phyloP scores from a whole-genome alignment of 92 coral and sea anemone species.

The Pocillopora meandrina region DNA sequence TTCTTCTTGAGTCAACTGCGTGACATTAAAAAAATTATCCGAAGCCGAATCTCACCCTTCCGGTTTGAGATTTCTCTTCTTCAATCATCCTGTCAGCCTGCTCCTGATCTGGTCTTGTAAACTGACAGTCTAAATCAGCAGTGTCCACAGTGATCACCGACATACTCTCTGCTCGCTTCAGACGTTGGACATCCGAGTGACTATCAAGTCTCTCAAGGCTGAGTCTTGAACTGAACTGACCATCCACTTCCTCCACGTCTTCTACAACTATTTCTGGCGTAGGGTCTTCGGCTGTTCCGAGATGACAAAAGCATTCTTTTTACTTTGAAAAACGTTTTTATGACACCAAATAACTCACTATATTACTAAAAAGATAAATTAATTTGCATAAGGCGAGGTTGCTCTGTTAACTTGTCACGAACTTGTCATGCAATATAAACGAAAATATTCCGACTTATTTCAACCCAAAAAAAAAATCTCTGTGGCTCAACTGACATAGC shows the following conservation, averaged over 20 bases:
- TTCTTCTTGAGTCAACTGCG: too few species aligned
- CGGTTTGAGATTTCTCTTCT: conserved; percentile 83
- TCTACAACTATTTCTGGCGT: not conserved
- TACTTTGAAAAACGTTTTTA: too few species aligned
- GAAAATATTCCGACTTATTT: too few species aligned
- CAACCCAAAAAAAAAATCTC: too few species aligned
- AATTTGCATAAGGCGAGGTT: too few species aligned
- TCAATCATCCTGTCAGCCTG: conserved; percentile 65
- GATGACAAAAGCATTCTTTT: too few species aligned
- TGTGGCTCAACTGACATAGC: too few species aligned
- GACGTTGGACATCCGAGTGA: conserved; percentile 4
- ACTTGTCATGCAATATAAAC: too few species aligned
- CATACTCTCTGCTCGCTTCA: conserved; percentile 42
- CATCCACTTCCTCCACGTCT: conserved; percentile 19
- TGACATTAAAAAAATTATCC: not conserved
- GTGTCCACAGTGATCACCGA: conserved; percentile 46
- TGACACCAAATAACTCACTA: too few species aligned
- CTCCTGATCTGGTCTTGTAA: conserved; percentile 52
- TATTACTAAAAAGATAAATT: too few species aligned
- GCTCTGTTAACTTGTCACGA: too few species aligned
- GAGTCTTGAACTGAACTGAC: not conserved
- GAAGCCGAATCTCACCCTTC: conserved; percentile 49
- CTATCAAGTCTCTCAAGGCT: conserved; percentile 31
- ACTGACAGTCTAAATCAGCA: conserved; percentile 43
- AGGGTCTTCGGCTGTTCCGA: conserved; percentile 3